Conservation (phyloP, 2,797 vertebrate species). For the Falco berigora region DNA sequence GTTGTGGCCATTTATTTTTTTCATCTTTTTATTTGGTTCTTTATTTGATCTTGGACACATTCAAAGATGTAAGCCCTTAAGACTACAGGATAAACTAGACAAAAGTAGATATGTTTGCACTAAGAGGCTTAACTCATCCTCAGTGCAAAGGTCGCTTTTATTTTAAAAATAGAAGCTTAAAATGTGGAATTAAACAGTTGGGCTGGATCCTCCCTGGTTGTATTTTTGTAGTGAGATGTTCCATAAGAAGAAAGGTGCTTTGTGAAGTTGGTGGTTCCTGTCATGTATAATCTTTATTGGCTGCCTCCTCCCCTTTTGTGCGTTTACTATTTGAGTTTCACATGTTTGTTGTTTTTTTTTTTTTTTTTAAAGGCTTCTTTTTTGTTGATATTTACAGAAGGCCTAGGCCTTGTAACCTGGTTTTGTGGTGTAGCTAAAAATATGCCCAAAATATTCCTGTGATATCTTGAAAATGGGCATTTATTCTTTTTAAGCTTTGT, state of each 20-base stretch:
- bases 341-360: fast-evolving
- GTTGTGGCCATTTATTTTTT: background rate
- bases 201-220: background rate
- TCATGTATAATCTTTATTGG: background rate
- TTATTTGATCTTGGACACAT: slow-evolving; percentile 30
- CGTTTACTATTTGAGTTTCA: background rate
- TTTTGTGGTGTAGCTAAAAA: background rate
- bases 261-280: background rate
- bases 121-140: slow-evolving; percentile 55
- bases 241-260: background rate
- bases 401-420: background rate
- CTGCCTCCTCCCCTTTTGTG: background rate
- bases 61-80: slow-evolving; percentile 52
- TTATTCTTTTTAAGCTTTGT: background rate
- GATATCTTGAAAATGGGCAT: background rate
- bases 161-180: slow-evolving; percentile 57
- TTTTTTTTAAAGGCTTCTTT: background rate
- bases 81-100: slow-evolving; percentile 51
- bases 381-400: background rate
- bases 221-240: background rate
- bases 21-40: slow-evolving; percentile 29
- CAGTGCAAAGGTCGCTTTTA: slow-evolving; percentile 45
- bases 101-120: slow-evolving; percentile 46
- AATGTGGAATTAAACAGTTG: background rate
- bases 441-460: background rate